These are phyloP conservation scores for Tadarida brasiliensis DNA, from an alignment of 2,797 vertebrate species.

Conservation along the genomic window DNA sequence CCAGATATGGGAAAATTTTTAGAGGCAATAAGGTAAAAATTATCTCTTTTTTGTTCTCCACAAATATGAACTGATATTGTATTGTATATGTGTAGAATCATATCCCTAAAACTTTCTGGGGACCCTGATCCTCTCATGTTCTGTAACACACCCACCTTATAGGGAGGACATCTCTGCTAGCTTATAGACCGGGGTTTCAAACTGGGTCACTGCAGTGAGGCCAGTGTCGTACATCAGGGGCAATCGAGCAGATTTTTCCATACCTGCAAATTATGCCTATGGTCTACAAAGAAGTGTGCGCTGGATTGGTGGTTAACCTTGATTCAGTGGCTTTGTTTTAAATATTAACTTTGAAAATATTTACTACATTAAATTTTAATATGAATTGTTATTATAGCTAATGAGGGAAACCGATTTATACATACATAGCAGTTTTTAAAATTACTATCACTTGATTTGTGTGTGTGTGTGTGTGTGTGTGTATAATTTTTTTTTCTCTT, in stretches of 20 bases:
- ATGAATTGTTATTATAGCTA: background rate
- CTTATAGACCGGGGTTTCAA: background rate
- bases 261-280: background rate
- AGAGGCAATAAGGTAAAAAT: slow-evolving; percentile 96
- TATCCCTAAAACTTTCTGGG: background rate
- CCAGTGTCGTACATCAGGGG: background rate
- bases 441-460: background rate
- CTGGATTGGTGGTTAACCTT: background rate
- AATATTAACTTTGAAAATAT: slow-evolving; percentile 27
- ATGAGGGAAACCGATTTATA: background rate
- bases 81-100: background rate
- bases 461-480: background rate
- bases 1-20: slow-evolving; percentile 97
- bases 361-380: slow-evolving; percentile 50
- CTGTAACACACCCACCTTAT: background rate
- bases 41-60: background rate
- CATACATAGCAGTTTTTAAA: background rate
- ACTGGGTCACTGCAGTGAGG: background rate
- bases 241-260: background rate
- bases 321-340: slow-evolving; percentile 8
- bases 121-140: background rate
- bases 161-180: background rate
- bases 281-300: background rate
- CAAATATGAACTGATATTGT: background rate
- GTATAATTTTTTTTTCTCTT: background rate